phyloP scores from a whole-genome alignment of 2,888 invertebrate genomes.

The Eupithecia subfuscata region DNA sequence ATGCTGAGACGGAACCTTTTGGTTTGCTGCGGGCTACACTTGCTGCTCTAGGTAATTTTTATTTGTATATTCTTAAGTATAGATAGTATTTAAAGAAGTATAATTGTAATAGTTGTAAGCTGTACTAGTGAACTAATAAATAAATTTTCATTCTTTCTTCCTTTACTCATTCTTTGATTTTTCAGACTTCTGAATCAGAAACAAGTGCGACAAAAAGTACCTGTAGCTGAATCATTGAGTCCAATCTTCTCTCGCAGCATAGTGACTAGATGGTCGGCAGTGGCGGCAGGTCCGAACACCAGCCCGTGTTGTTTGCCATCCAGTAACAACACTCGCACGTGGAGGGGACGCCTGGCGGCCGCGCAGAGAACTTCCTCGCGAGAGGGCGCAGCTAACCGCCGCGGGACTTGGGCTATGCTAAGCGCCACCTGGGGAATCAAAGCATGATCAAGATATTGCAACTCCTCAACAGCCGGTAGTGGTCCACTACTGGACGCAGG shows the following conservation, averaged over 20 bases:
- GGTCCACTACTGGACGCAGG: no score
- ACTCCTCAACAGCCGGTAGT: no score
- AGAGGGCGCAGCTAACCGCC: slow-evolving; percentile 95
- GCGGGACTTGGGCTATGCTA: slow-evolving; percentile 83
- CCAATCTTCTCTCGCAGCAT: slow-evolving; percentile 96
- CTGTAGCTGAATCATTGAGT: slow-evolving; percentile 89
- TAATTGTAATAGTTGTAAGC: no score
- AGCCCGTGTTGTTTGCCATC: slow-evolving; percentile 97
- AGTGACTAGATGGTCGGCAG: slow-evolving; percentile 94
- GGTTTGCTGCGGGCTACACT: no score
- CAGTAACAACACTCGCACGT: slow-evolving; percentile 95
- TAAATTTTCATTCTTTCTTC: no score
- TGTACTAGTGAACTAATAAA: no score
- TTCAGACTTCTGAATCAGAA: neutral
- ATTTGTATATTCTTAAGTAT: no score
- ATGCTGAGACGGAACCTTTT: no score
- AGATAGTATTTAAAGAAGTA: no score
- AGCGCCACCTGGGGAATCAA: slow-evolving; percentile 67
- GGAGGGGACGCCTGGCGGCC: slow-evolving; percentile 94
- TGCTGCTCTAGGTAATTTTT: no score
- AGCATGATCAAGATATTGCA: no score
- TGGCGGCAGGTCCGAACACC: slow-evolving; percentile 97
- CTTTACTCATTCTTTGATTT: no score
- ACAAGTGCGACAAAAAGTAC: slow-evolving; percentile 59
- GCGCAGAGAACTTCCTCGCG: slow-evolving; percentile 96